These are phyloP conservation scores for Eremobia ochroleuca DNA, from an alignment of 2,888 invertebrate genomes.

Conservation along the genomic window DNA sequence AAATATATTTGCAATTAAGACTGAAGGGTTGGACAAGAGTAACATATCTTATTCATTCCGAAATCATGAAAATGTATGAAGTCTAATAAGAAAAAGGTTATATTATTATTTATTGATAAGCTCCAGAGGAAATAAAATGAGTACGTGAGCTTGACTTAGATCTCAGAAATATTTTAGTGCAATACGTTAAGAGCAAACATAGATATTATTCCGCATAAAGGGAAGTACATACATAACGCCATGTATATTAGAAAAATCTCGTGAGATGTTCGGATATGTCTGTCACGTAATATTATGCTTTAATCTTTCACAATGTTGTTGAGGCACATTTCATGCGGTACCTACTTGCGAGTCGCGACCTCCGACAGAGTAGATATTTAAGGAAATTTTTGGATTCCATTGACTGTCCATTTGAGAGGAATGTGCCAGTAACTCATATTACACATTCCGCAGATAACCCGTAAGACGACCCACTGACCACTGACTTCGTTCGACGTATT, in stretches of 20 bases:
- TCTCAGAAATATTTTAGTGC: conserved; percentile 56
- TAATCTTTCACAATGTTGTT: conserved; percentile 63
- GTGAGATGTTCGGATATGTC: conserved; percentile 32
- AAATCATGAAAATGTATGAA: conserved; percentile 35
- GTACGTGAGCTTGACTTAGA: conserved; percentile 31
- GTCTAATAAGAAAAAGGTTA: conserved; percentile 45
- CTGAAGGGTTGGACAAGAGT: conserved; percentile 1
- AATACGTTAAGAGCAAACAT: conserved; percentile 59
- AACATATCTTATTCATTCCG: conserved; percentile 28
- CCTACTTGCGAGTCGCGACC: conserved; percentile 34
- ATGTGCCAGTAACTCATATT: conserved; percentile 43
- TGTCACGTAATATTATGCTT: conserved; percentile 60
- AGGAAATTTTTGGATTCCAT: conserved; percentile 43
- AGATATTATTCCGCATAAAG: conserved; percentile 39
- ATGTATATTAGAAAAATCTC: conserved; percentile 48
- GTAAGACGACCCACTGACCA: too few relatives aligned
- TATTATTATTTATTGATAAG: conserved; percentile 58
- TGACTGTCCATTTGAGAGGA: conserved; percentile 40
- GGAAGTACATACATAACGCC: conserved; percentile 26
- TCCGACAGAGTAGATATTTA: conserved; percentile 50
- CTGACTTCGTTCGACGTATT: conserved; percentile 32
- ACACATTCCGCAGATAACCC: conserved; percentile 28
- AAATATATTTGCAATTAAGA: conserved; percentile 25
- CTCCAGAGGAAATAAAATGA: conserved; percentile 36
- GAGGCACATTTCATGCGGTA: conserved; percentile 20